Evolutionary conservation across 2,113 vertebrate genomes (phyloP), one percentile per base, ranked within the genome.

Genomic region (Porphyrio hochstetteri): DNA sequence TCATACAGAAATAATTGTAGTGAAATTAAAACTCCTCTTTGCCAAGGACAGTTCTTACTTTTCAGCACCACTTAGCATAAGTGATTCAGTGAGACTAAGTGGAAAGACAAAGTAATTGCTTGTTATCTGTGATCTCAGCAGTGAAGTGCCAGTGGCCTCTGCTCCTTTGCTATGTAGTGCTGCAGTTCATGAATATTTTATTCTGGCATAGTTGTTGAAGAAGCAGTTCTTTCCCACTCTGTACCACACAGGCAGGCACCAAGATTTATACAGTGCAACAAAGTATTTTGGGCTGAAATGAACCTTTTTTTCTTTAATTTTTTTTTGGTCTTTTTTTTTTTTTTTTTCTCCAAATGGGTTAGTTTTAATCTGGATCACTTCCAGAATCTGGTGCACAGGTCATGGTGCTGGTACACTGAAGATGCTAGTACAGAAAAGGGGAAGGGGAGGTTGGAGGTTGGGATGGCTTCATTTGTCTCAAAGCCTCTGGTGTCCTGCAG

Each of bases 121-220:
- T 81, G 72, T 95, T 95, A 68, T 84, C 80, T 82, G 50, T 86
- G 82, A 87, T 96, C 69, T 88, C 69, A 92, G 89, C 83, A 89
- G 65, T 87, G 91, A 76, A 95, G 77, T 90, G 86, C 74, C 67
- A 24, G 16, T 92, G 83, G 83, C 77, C 57, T 90, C 77, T 84
- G 36, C 83, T 89, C 94, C 44, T 93, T 95, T 86, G 77, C 90
- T 84, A 0, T 63, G 76, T 82, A 50, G 42, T 91, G 84, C 95
- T 95, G 91, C 93, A 95, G 84, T 95, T 93, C 83, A 95, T 97
- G 83, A 96, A 95, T 96, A 95, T 96, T 97, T 96, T 84, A 95
- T 91, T 82, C 42, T 87, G 53, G 70, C 57, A 79, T 4, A 31
- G 56, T 28, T 82, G 48, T 81, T 83, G 76, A 92, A 86, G 63